Evolutionary conservation across 1,140 invertebrate genomes (phyloP).

Genomic region (Onthophagus taurus): DNA sequence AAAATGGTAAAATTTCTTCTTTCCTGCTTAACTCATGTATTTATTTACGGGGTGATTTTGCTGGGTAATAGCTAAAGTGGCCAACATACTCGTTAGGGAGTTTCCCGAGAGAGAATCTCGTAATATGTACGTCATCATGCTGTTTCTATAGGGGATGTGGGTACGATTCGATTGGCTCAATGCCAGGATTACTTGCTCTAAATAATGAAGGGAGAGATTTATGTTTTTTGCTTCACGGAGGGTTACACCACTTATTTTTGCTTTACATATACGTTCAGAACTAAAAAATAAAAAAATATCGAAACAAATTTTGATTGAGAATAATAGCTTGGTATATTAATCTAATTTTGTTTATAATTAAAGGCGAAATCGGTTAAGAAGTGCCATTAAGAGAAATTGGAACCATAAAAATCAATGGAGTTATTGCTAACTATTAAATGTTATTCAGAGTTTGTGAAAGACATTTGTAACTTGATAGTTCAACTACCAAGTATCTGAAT

Average conservation of each 20-base stretch:
- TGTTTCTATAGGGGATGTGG: constrained; percentile 58
- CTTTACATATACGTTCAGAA: constrained; percentile 42
- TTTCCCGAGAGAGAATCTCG: constrained; percentile 57
- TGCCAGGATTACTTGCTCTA: constrained; percentile 59
- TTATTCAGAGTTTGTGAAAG: too few relatives aligned
- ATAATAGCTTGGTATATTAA: too few relatives aligned
- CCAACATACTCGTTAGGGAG: constrained; percentile 57
- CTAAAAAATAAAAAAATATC: constrained; percentile 23
- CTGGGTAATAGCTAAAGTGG: constrained; percentile 47
- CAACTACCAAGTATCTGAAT: too few relatives aligned
- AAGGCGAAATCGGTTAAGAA: too few relatives aligned
- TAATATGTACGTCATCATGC: constrained; percentile 53
- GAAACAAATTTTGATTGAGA: too few relatives aligned
- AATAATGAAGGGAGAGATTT: constrained; percentile 56
- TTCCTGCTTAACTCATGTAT: too few relatives aligned
- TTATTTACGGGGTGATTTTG: constrained; percentile 42
- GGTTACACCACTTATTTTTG: constrained; percentile 41
- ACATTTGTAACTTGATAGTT: too few relatives aligned
- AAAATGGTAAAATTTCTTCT: background rate
- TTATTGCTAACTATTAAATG: too few relatives aligned
- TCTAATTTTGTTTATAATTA: too few relatives aligned
- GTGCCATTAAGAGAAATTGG: too few relatives aligned
- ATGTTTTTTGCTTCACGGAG: constrained; percentile 55
- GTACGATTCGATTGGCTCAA: constrained; percentile 46
- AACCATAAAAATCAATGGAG: too few relatives aligned